Evolutionary conservation across 1,140 invertebrate genomes (phyloP), one percentile per base, ranked within the genome.

Genomic region (Sarcophaga peregrina): DNA sequence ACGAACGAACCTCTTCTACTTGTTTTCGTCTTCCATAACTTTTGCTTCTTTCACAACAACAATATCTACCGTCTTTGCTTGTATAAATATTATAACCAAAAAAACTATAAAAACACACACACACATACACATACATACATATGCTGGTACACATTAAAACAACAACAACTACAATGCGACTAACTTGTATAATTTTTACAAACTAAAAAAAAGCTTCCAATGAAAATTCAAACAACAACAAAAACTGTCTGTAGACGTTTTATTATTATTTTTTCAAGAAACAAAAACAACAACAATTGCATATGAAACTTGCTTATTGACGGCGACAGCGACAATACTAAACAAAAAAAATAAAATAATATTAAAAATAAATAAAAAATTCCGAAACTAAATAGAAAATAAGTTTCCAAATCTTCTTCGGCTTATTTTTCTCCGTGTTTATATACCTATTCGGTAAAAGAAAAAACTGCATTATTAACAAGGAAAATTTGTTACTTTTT

Each of bases 121-220:
- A 52, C 1, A 37, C 4, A 37, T 37, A 37, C 25, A 37, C 25
- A 37, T 4, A 37, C 25, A 37, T 37, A 37, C 4, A 37, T 37
- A 37, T 37, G 25, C 25, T 37, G 1, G 25, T 4, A 37, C 25
- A 37, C 25, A 37, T 37, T 37, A 3, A 62, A 17, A 62, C 15
- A 68, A 68, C n/a, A 68, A 68, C 17, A 20, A 15, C 62, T 8
- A 68, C n/a, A 20, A 68, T 2, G 17, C 8, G 17, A 20, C n/a
- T n/a, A n/a, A n/a, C 62, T 68, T 68, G 62, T 68, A 68, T 25
- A 68, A 68, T 68, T 68, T n/a, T 68, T 68, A 68, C 62, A 68
- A 68, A 20, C 62, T 68, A 68, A 68, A 62, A n/a, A n/a, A 68
- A 68, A 68, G 62, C 62, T 68, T 68, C 62, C 20, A 68, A 17